These are phyloP conservation scores for Andrena flavipes DNA, from an alignment of 2,888 invertebrate species.

Conservation along the genomic window DNA sequence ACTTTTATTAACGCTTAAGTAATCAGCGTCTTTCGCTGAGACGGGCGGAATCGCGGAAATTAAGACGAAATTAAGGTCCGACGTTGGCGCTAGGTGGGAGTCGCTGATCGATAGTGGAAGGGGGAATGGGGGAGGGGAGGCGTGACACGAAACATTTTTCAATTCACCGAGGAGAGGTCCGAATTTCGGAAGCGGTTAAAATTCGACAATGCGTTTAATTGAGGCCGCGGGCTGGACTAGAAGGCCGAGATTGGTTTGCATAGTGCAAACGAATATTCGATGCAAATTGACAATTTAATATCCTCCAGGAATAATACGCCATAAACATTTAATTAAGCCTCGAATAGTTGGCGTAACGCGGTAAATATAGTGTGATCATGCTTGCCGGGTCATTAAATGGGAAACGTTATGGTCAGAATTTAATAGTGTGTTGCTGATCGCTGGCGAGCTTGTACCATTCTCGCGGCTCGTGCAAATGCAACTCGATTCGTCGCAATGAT, in stretches of 20 bases:
- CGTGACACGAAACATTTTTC: background rate
- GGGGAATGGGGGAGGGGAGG: background rate
- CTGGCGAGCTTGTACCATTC: conserved; percentile 31
- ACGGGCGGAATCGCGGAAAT: background rate
- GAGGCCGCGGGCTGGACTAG: conserved; percentile 13
- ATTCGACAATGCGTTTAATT: conserved; percentile 28
- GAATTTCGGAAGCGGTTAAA: conserved; percentile 28
- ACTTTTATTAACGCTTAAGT: conserved; percentile 64
- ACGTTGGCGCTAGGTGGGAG: background rate
- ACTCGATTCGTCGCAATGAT: conserved; percentile 47
- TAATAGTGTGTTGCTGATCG: conserved; percentile 64
- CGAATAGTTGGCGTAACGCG: conserved; percentile 58
- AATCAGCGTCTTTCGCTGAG: conserved; percentile 52
- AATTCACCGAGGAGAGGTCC: conserved; percentile 4
- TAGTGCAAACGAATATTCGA: conserved; percentile 53
- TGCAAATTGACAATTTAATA: conserved; percentile 55
- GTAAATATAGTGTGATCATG: conserved; percentile 62
- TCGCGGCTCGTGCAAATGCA: conserved; percentile 36
- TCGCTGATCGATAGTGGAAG: background rate
- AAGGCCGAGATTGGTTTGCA: conserved; percentile 43
- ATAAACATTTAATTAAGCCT: conserved; percentile 68
- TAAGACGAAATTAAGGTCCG: background rate
- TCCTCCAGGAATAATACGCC: conserved; percentile 57
- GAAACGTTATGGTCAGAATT: conserved; percentile 65
- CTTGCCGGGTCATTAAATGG: conserved; percentile 65